Base-by-base conservation (phyloP, 2,888 invertebrate species). In the Cheilosia variabilis region DNA sequence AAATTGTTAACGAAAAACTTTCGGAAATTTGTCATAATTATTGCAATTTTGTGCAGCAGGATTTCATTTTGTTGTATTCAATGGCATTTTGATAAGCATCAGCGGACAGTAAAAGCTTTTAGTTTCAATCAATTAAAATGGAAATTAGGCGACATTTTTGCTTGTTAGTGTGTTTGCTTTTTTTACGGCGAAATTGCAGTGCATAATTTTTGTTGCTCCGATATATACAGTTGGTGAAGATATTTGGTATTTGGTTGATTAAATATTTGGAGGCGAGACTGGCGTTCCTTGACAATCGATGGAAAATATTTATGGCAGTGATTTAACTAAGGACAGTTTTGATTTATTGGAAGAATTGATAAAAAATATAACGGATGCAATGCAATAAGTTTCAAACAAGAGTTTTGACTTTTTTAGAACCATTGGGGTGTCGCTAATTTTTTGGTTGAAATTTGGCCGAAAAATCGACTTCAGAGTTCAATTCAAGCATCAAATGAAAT, bases 21-120 rank as follows among this genome's bases (percentile, higher is more conserved):
- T 60, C 62, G 57, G 68, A 77, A 72, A 86, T 81, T 86, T 81
- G 86, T 81, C 81, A 81, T 77, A 76, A 86, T 86, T 81, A 81
- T 81, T 86, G 62, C 76, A 81, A 68, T 81, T 81, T 66, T 27
- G 62, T 66, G 41, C 17, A 68, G 17, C 62, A 9, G 60, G 60
- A 60, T 68, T 60, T 31, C 68, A 43, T 65, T 65, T 72, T 37
- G n/a, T 22, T 19, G 24, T 37, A 7, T 31, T 43, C 45, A 22
- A 1, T 55, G 43, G 34, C 47, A 69, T 76, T 69, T 62, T 6
- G 86, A 86, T 71, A 60, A 77, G 68, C 57, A 86, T 81, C 81
- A 52, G 55, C 37, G 53, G 47, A 65, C 50, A 60, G 27, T 17
- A 43, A 62, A 66, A 68, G 68, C 76, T 76, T 76, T 81, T 76